These are phyloP conservation scores for Sogatella furcifera DNA, from an alignment of 1,140 invertebrate genomes.

Conservation along the genomic window DNA sequence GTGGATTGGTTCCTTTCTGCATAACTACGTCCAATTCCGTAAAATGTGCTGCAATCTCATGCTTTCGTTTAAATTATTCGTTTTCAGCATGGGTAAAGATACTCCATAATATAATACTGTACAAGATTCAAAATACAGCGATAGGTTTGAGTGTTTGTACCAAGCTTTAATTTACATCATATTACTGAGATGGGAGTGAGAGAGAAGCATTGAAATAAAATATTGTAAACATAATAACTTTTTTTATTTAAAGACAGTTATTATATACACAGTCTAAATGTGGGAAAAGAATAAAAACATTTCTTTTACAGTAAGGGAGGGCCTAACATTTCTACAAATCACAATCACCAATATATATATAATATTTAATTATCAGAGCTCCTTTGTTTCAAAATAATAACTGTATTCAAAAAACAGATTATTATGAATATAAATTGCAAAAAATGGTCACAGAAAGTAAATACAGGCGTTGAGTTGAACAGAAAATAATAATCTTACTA, in stretches of 20 bases:
- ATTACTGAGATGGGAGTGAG: too few relatives aligned
- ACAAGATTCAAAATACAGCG: too few relatives aligned
- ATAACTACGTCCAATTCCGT: too few relatives aligned
- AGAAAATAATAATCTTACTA: neutral
- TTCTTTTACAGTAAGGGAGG: neutral
- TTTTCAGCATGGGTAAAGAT: too few relatives aligned
- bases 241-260: slow-evolving; percentile 4
- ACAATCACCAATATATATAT: slow-evolving; percentile 1
- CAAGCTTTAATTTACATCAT: too few relatives aligned
- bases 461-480: neutral
- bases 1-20: too few relatives aligned
- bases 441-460: neutral
- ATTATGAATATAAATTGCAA: neutral
- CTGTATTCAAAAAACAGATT: neutral
- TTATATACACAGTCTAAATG: slow-evolving; percentile 2
- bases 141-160: too few relatives aligned
- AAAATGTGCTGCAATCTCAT: too few relatives aligned
- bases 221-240: slow-evolving; percentile 1
- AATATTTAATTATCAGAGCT: neutral
- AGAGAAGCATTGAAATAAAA: too few relatives aligned
- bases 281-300: slow-evolving; percentile 2
- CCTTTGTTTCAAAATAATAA: neutral
- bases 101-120: too few relatives aligned
- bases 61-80: too few relatives aligned
- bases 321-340: neutral